Conservation (phyloP, 2,113 vertebrate species). For the Hemicordylus capensis region DNA sequence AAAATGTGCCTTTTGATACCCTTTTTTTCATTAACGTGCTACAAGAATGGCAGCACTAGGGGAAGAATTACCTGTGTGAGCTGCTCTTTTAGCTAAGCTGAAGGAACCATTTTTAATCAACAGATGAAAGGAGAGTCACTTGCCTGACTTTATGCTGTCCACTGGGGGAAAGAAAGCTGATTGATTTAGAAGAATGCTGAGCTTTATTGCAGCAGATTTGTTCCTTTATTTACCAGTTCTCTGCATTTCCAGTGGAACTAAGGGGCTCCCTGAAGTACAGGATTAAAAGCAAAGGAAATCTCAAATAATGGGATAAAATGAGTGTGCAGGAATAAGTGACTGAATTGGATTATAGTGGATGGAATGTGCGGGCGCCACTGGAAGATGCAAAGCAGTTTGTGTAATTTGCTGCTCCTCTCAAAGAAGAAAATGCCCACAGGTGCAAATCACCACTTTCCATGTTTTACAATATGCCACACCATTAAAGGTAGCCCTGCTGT, state of each 20-base stretch:
- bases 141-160: slow-evolving; percentile 35
- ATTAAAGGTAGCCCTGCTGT: slow-evolving; percentile 53
- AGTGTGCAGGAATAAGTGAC: slow-evolving; percentile 63
- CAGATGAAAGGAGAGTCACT: slow-evolving; percentile 30
- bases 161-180: slow-evolving; percentile 40
- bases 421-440: slow-evolving; percentile 62
- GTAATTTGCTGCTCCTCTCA: slow-evolving; percentile 68
- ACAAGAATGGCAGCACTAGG: neutral
- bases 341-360: slow-evolving; percentile 70
- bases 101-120: slow-evolving; percentile 45
- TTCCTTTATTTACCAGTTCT: slow-evolving; percentile 55
- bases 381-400: slow-evolving; percentile 64
- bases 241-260: slow-evolving; percentile 50
- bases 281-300: slow-evolving; percentile 71
- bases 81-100: neutral
- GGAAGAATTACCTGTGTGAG: neutral
- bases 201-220: slow-evolving; percentile 37
- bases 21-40: slow-evolving; percentile 2
- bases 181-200: slow-evolving; percentile 56
- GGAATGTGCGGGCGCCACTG: slow-evolving; percentile 61
- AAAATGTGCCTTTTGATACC: slow-evolving; percentile 4
- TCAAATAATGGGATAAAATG: slow-evolving; percentile 68
- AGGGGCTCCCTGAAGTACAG: slow-evolving; percentile 55
- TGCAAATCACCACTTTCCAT: slow-evolving; percentile 65
- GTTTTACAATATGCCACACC: slow-evolving; percentile 55